Base-by-base conservation (phyloP, 92 coral and sea anemone genomes). In the Palythoa heliodiscus region DNA sequence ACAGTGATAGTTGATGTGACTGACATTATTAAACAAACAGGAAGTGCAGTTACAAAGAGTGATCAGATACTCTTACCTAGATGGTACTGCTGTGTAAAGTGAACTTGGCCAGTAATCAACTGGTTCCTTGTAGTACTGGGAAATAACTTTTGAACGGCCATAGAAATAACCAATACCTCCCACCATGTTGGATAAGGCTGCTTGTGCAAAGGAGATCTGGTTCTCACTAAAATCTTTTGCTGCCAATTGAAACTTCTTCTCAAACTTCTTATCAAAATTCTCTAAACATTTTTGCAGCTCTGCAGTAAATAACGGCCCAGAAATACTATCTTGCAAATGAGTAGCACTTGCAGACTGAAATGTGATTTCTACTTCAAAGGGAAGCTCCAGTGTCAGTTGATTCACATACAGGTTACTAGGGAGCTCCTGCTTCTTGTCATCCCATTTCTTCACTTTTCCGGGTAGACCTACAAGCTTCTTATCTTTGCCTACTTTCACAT, bases 151-250 rank as follows among this genome's bases (percentile, higher is more conserved):
- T 0, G 99, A 97, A 24, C 79, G 91, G 16, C 99, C 99, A 75
- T 97, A 88, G 82, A 97, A 97, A 76, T 93, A 94, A 2, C 99
- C 98, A 4, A 97, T 91, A 14, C 99, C 99, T 25, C 99, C 99
- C 25, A 97, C 75, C 90, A 92, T 92, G 87, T 97, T 97, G 61
- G 97, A 93, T 4, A 97, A 71, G 4, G 97, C 95, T 3, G 98
- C 99, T 82, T 95, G 98, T 4, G 98, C 98, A 71, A 97, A 97
- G 24, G 84, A n/a, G 20, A 89, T 78, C 69, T 94, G 92, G 38
- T 89, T 92, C n/a, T 86, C 75, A 23, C 87, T 83, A 86, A 89
- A 97, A 7, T 93, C 97, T 70, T 94, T 90, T 12, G 92, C 88
- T 14, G 91, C 87, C 64, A 97, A 77, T 14, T 93, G 85, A 70